Percentiles rank a stretch among this genome's conserved stretches.
phyloP scores from a whole-genome alignment of 92 coral and sea anemone species.

The Umimayanthus chanpuru region DNA sequence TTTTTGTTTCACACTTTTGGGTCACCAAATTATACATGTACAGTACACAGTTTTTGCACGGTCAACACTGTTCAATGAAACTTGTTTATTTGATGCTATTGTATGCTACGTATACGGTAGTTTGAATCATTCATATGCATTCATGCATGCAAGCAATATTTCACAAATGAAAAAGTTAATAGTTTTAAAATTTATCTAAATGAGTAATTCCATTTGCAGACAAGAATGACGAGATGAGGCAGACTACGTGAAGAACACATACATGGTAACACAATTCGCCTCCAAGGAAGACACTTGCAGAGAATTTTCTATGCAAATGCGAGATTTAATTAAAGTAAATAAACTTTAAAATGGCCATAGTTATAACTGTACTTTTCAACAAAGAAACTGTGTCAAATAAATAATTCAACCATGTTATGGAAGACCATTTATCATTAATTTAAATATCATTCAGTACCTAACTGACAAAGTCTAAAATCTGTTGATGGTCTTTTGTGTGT shows the following conservation, averaged over 20 bases:
- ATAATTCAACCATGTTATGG: too few relatives aligned
- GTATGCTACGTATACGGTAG: not conserved
- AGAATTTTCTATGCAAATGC: not conserved
- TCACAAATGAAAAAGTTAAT: too few relatives aligned
- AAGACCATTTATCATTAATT: not conserved
- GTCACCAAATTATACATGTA: too few relatives aligned
- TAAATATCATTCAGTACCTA: too few relatives aligned
- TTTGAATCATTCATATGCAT: not conserved
- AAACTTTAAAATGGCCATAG: not conserved
- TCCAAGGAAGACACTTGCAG: not conserved
- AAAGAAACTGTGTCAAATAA: not conserved
- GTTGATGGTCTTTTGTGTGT: too few relatives aligned
- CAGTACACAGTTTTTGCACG: too few relatives aligned
- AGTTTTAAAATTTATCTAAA: not conserved
- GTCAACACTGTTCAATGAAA: too few relatives aligned
- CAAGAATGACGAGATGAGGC: not conserved
- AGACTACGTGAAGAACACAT: not conserved
- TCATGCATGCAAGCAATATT: not conserved
- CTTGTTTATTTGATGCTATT: not conserved
- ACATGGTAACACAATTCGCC: slow-evolving; percentile 1
- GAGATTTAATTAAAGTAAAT: not conserved
- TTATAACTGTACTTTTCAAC: slow-evolving; percentile 7
- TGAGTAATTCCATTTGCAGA: not conserved
- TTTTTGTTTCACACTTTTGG: too few relatives aligned
- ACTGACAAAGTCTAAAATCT: not conserved